These are phyloP conservation scores for Lepas anatifera DNA, from an alignment of 2,888 invertebrate genomes.

Conservation along the genomic window DNA sequence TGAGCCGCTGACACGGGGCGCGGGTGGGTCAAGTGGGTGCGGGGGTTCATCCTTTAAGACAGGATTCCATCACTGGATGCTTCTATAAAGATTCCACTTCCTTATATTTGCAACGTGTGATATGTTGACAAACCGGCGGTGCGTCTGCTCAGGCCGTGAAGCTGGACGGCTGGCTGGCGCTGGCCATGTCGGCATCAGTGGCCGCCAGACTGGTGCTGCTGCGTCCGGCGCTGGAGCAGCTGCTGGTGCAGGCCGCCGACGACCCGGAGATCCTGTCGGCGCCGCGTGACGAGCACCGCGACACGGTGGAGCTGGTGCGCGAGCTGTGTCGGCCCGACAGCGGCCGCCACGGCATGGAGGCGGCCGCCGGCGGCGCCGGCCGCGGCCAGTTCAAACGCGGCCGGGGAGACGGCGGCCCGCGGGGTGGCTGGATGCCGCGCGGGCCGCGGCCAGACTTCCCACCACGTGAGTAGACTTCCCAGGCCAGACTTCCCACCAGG, in stretches of 20 bases:
- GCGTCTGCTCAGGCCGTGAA: constrained; percentile 21
- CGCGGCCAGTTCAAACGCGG: too few species aligned
- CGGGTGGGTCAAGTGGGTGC: too few species aligned
- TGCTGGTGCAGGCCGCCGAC: constrained; percentile 65
- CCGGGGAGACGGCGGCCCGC: too few species aligned
- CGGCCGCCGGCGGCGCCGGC: constrained; percentile 26
- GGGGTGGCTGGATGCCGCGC: not conserved
- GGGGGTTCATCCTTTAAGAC: too few species aligned
- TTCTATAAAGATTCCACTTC: too few species aligned
- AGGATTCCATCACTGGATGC: too few species aligned
- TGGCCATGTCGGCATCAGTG: constrained; percentile 62
- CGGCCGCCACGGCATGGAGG: constrained; percentile 55
- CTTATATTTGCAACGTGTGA: too few species aligned
- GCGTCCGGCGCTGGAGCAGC: constrained; percentile 73
- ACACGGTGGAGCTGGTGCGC: constrained; percentile 54
- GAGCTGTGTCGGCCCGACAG: constrained; percentile 63
- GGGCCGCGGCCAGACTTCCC: not conserved
- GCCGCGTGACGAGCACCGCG: constrained; percentile 44
- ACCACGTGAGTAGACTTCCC: too few species aligned
- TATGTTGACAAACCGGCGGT: too few species aligned
- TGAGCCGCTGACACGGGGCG: too few species aligned
- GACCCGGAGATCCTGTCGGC: constrained; percentile 63
- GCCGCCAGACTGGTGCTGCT: constrained; percentile 76
- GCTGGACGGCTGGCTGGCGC: constrained; percentile 49
- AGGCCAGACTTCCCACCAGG: too few species aligned